phyloP scores from a whole-genome alignment of 2,797 vertebrate genomes.

The Babyrousa celebensis region DNA sequence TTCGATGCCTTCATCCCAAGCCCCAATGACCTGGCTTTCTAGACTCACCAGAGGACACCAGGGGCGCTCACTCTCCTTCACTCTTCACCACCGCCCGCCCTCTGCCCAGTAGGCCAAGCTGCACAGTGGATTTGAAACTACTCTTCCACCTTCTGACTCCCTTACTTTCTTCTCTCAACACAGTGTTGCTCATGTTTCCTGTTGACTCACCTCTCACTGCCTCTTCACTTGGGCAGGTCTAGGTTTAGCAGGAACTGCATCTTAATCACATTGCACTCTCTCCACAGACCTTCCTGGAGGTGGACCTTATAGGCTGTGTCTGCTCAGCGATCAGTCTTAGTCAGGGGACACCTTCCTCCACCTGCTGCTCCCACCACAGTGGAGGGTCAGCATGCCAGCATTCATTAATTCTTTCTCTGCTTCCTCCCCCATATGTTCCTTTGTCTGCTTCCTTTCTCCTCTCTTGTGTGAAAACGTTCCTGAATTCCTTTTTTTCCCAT shows the following conservation, averaged over 20 bases:
- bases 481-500: constrained; percentile 59
- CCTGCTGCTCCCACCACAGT: constrained; percentile 58
- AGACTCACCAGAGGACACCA: neutral
- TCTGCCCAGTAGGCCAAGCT: constrained; percentile 50
- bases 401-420: constrained; percentile 70
- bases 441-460: constrained; percentile 77
- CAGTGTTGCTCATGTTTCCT: constrained; percentile 49
- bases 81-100: constrained; percentile 31
- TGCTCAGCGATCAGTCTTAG: constrained; percentile 69
- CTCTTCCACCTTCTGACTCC: constrained; percentile 71
- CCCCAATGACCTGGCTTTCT: neutral
- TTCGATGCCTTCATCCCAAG: neutral
- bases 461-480: constrained; percentile 67
- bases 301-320: constrained; percentile 64
- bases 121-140: constrained; percentile 38
- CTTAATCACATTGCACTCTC: constrained; percentile 78
- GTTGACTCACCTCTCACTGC: constrained; percentile 72
- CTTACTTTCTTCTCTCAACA: constrained; percentile 35
- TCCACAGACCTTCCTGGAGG: constrained; percentile 40
- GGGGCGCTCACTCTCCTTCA: neutral
- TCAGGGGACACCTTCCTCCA: constrained; percentile 30
- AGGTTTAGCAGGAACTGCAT: constrained; percentile 61
- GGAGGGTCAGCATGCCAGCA: constrained; percentile 60
- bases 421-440: constrained; percentile 56
- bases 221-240: constrained; percentile 55